Evolutionary conservation across 2,113 vertebrate species (phyloP).

Genomic region (Argyrosomus japonicus): DNA sequence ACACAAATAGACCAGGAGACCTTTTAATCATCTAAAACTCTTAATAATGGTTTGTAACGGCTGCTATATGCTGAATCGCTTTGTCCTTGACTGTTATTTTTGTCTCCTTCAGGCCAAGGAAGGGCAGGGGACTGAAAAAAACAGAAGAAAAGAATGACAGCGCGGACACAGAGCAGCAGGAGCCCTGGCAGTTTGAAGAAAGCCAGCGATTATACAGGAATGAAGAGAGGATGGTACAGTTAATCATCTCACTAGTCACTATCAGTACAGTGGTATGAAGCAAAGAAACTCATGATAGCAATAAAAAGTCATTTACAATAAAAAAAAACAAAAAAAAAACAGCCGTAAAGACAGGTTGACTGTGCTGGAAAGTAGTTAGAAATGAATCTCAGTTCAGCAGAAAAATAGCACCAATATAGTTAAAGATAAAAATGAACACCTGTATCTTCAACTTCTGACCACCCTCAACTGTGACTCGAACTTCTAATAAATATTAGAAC

Average conservation of each 20-base stretch:
- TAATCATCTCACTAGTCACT: conserved; percentile 1
- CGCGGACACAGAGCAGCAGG: conserved; percentile 49
- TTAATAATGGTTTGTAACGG: not conserved
- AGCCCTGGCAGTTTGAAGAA: conserved; percentile 68
- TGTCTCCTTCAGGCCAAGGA: conserved; percentile 77
- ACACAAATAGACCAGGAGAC: conserved; percentile 1
- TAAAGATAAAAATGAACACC: not conserved
- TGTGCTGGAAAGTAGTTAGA: not conserved
- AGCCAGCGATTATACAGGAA: conserved; percentile 56
- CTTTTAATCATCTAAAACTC: not conserved
- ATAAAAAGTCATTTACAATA: not conserved
- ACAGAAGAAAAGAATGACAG: conserved; percentile 66
- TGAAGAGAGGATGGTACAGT: conserved; percentile 74
- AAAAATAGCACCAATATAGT: not conserved
- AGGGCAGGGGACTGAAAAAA: conserved; percentile 77
- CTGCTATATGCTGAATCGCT: not conserved
- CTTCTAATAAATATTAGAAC: not conserved
- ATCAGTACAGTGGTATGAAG: not conserved
- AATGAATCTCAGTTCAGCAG: not conserved
- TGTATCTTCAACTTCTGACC: not conserved
- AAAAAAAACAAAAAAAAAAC: not conserved
- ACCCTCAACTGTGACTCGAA: not conserved
- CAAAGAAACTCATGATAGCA: not conserved
- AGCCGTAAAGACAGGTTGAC: not conserved
- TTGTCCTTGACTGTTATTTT: conserved; percentile 1